Conservation (phyloP, 1,140 invertebrate genomes). For the Bombus terrestris region DNA sequence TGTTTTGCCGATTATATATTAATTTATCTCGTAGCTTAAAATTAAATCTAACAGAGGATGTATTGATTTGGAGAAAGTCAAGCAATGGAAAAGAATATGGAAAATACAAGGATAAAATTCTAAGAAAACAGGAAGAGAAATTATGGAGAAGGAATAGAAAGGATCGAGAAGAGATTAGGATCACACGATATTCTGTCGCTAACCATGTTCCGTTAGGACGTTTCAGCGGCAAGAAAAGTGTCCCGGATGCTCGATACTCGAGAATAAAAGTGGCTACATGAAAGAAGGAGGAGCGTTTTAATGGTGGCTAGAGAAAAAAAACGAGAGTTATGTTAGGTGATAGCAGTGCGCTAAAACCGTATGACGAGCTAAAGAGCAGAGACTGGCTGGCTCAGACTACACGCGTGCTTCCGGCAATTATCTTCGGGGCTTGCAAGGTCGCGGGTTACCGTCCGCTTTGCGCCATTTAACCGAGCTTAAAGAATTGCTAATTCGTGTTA, state of each 20-base stretch:
- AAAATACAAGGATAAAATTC: too few species aligned
- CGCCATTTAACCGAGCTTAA: neutral
- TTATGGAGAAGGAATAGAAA: neutral
- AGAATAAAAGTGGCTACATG: neutral
- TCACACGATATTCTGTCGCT: neutral
- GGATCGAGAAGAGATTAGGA: neutral
- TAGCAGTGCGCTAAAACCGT: slow-evolving; percentile 8
- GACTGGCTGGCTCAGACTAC: neutral
- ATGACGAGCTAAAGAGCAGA: slow-evolving; percentile 2
- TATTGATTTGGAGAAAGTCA: too few species aligned
- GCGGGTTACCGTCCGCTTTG: neutral
- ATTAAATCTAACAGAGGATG: too few species aligned
- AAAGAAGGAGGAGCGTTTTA: neutral
- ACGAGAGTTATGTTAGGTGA: neutral
- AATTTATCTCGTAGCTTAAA: too few species aligned
- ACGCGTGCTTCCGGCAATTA: slow-evolving; percentile 13
- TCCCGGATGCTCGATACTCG: neutral
- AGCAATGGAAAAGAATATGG: too few species aligned
- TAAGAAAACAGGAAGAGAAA: neutral
- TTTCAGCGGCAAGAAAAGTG: neutral
- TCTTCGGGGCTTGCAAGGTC: slow-evolving; percentile 1
- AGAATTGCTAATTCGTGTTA: slow-evolving; percentile 8
- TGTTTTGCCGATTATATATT: too few species aligned
- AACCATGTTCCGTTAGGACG: neutral
- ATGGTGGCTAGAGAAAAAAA: neutral